Evolutionary conservation across 2,888 invertebrate genomes (phyloP).

Genomic region (Tanytarsus gracilentus): DNA sequence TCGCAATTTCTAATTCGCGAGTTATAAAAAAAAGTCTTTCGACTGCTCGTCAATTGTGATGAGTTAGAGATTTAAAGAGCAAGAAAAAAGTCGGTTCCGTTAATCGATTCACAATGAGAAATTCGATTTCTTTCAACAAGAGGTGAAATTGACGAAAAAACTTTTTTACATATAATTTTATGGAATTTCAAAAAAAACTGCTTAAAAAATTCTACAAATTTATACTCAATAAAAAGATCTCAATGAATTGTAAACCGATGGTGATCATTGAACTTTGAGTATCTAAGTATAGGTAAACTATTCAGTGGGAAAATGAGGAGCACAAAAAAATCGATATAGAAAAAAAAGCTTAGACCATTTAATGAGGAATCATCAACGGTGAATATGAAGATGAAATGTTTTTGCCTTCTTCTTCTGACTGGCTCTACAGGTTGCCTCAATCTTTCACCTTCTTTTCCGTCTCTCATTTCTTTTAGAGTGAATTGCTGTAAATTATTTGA

Average conservation of each 20-base stretch:
- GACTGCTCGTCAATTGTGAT: too few relatives aligned
- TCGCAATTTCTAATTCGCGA: too few relatives aligned
- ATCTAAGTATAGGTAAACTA: not conserved
- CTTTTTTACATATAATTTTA: not conserved
- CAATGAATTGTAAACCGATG: slow-evolving; percentile 8
- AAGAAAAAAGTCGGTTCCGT: slow-evolving; percentile 1
- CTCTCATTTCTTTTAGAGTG: not conserved
- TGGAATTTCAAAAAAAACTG: not conserved
- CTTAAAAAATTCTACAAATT: not conserved
- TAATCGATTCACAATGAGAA: slow-evolving; percentile 23
- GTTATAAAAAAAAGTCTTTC: too few relatives aligned
- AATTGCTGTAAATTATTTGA: not conserved
- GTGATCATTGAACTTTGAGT: slow-evolving; percentile 27
- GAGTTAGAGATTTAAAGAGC: slow-evolving; percentile 3
- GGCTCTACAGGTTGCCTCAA: slow-evolving; percentile 15
- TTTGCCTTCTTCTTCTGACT: not conserved
- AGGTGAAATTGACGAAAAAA: too few relatives aligned
- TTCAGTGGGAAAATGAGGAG: not conserved
- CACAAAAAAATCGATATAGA: not conserved
- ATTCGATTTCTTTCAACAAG: slow-evolving; percentile 10
- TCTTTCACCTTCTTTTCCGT: slow-evolving; percentile 20
- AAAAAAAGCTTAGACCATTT: not conserved
- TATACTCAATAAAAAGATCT: not conserved
- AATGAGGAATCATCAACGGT: slow-evolving; percentile 11
- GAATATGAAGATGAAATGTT: slow-evolving; percentile 4